Evolutionary conservation across 2,113 vertebrate species (phyloP).

Genomic region (Amphiprion ocellaris): DNA sequence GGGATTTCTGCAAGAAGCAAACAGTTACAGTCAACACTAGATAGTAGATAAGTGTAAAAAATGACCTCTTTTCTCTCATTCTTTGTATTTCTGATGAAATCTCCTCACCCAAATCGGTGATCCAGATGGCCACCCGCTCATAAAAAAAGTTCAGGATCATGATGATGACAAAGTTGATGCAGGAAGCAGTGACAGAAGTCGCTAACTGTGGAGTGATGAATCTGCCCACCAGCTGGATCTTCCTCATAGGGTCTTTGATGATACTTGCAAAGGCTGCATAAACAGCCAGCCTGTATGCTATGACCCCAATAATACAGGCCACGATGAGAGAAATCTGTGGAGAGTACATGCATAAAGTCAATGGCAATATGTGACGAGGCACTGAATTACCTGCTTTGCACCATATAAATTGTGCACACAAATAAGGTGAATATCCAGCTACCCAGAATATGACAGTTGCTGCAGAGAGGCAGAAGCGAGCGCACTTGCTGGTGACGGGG

Average conservation of each 20-base stretch:
- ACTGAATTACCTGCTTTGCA: neutral
- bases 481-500: conserved; percentile 88
- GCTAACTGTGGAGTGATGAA: conserved; percentile 94
- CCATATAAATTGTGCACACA: neutral
- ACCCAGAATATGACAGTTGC: conserved; percentile 96
- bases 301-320: conserved; percentile 93
- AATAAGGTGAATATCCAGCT: conserved; percentile 40
- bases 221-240: conserved; percentile 87
- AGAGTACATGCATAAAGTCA: conserved; percentile 9
- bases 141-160: conserved; percentile 99
- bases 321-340: conserved; percentile 91
- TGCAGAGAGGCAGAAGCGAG: conserved; percentile 91
- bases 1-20: conserved; percentile 90
- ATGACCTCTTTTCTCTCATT: neutral
- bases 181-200: conserved; percentile 94
- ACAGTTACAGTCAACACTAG: neutral
- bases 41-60: neutral
- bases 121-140: conserved; percentile 94
- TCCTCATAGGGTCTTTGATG: conserved; percentile 89
- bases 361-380: neutral
- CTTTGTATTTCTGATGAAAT: neutral
- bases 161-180: conserved; percentile 97
- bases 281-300: conserved; percentile 94
- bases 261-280: conserved; percentile 93
- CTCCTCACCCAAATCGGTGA: conserved; percentile 94